phyloP scores from a whole-genome alignment of 2,888 invertebrate species.

The Rosalia funebris region DNA sequence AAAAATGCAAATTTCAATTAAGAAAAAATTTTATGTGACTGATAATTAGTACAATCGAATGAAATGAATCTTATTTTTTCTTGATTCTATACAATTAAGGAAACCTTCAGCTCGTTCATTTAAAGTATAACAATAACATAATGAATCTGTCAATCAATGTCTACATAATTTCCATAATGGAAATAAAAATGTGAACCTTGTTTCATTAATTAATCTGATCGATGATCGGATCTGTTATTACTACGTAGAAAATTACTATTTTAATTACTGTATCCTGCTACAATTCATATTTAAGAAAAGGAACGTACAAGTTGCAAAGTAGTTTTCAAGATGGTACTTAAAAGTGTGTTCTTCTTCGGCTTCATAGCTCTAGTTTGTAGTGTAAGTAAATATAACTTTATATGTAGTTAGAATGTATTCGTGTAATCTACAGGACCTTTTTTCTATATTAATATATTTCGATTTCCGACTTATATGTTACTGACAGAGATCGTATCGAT shows the following conservation, averaged over 20 bases:
- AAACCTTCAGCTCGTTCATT: conserved; percentile 2
- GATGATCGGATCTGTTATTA: neutral
- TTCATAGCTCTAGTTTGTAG: neutral
- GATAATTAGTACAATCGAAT: too few relatives aligned
- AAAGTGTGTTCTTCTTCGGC: conserved; percentile 8
- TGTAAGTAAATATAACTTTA: conserved; percentile 28
- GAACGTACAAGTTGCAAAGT: neutral
- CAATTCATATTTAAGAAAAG: conserved; percentile 17
- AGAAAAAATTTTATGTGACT: too few relatives aligned
- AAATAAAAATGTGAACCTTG: conserved; percentile 3
- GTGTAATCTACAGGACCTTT: too few relatives aligned
- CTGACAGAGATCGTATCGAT: too few relatives aligned
- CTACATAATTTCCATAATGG: neutral
- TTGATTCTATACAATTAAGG: conserved; percentile 16
- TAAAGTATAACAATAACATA: conserved; percentile 19
- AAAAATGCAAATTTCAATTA: too few relatives aligned
- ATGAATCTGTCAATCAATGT: conserved; percentile 24
- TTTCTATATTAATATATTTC: too few relatives aligned
- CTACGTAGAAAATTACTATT: neutral
- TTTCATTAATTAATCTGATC: conserved; percentile 15
- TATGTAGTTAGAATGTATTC: too few relatives aligned
- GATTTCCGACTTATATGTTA: too few relatives aligned
- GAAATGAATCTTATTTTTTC: neutral
- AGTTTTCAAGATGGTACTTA: conserved; percentile 27
- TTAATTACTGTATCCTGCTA: conserved; percentile 15